These are phyloP conservation scores for Erythrocercus mccallii DNA, from an alignment of 2,113 vertebrate genomes.

Conservation along the genomic window DNA sequence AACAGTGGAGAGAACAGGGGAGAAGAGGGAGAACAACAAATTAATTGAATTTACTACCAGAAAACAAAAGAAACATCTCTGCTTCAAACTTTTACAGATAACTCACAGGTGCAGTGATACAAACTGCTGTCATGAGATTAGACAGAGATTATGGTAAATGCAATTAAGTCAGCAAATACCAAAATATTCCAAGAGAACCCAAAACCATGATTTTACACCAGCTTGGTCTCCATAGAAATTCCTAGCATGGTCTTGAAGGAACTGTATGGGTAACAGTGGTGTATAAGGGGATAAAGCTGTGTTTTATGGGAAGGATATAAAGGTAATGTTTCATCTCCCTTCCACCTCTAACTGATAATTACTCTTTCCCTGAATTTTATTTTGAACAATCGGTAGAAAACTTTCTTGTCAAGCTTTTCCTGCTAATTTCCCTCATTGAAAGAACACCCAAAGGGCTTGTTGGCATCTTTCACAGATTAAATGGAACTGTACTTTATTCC, in stretches of 20 bases:
- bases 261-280: background rate
- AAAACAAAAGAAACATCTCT: slow-evolving; percentile 14
- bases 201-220: background rate
- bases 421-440: background rate
- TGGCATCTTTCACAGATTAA: background rate
- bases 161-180: slow-evolving; percentile 24
- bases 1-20: background rate
- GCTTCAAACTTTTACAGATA: background rate
- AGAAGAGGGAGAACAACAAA: background rate
- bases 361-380: background rate
- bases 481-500: background rate
- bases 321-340: background rate
- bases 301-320: background rate
- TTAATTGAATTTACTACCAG: background rate
- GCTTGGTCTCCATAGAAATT: background rate
- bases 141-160: background rate
- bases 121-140: background rate
- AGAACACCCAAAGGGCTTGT: background rate
- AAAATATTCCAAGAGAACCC: background rate
- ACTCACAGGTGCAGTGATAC: background rate
- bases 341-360: background rate
- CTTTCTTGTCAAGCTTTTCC: background rate
- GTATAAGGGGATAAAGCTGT: background rate
- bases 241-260: background rate
- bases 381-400: background rate